Evolutionary conservation across 2,797 vertebrate genomes (phyloP).

Genomic region (Trematomus bernacchii): DNA sequence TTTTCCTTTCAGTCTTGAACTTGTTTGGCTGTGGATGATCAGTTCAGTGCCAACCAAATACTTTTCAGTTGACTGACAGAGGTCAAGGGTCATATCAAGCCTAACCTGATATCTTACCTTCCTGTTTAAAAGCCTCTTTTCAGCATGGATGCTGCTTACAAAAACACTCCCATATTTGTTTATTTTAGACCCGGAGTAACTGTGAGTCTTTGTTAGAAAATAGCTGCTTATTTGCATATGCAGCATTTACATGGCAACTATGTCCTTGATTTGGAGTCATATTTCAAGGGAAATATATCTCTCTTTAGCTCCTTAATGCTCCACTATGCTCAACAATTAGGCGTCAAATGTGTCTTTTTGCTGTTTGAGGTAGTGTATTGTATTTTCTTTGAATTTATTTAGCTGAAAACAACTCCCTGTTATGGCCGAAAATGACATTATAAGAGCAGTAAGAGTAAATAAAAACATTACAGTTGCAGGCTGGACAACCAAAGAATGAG

Average conservation of each 20-base stretch:
- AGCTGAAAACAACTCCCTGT: no score
- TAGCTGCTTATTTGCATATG: no score
- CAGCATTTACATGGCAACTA: no score
- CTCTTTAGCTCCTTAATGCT: background rate
- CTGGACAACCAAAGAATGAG: background rate
- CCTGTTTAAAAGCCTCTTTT: background rate
- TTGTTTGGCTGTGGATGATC: background rate
- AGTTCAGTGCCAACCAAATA: background rate
- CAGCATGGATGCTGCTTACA: background rate
- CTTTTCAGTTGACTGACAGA: background rate
- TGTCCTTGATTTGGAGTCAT: no score
- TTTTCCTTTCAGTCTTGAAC: background rate
- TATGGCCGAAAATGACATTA: background rate
- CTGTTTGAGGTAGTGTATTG: background rate
- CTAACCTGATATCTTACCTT: background rate
- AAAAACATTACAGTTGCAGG: no score
- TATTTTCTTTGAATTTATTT: no score
- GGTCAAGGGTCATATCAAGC: conserved; percentile 15
- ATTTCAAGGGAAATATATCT: background rate
- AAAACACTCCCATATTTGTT: no score
- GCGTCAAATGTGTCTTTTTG: background rate
- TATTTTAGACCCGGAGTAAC: no score
- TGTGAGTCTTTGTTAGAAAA: no score
- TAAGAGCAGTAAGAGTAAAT: background rate
- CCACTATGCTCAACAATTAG: background rate